phyloP scores from a whole-genome alignment of 2,113 vertebrate species.

The Peromyscus californicus region DNA sequence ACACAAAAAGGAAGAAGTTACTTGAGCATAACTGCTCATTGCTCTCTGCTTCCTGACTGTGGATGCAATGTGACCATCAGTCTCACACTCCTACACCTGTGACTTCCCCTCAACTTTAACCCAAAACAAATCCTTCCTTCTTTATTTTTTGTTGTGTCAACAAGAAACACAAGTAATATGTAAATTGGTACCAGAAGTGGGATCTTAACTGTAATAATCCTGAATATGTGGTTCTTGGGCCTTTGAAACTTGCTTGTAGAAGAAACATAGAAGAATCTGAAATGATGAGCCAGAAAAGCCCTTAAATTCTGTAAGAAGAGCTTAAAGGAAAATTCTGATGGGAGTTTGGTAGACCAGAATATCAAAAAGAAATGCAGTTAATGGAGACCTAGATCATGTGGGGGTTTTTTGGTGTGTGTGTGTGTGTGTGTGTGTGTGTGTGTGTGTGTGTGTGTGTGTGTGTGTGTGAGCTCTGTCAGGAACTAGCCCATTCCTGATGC shows the following conservation, averaged over 20 bases:
- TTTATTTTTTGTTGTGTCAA: not conserved
- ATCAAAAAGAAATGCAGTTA: not conserved
- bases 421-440: no score
- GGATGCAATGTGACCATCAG: not conserved
- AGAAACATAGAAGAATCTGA: not conserved
- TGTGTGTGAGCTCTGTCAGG: not conserved
- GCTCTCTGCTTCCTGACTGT: not conserved
- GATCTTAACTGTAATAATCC: not conserved
- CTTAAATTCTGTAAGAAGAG: not conserved
- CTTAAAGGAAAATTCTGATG: not conserved
- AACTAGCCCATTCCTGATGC: not conserved
- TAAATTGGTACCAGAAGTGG: not conserved
- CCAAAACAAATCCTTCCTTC: not conserved
- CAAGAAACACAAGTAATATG: not conserved
- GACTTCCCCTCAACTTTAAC: not conserved
- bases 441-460: no score
- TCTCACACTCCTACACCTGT: not conserved
- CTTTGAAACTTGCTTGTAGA: not conserved
- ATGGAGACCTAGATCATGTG: not conserved
- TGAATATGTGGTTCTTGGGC: not conserved
- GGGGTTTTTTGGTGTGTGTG: not conserved
- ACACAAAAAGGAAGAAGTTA: not conserved
- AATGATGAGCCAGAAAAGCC: not conserved
- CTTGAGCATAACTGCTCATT: no score
- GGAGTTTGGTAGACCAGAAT: not conserved